A percentile compares a stretch with the other conserved stretches of the same genome.
Evolutionary conservation across 2,888 invertebrate genomes (phyloP).

Genomic region (Schrankia costaestrigalis): DNA sequence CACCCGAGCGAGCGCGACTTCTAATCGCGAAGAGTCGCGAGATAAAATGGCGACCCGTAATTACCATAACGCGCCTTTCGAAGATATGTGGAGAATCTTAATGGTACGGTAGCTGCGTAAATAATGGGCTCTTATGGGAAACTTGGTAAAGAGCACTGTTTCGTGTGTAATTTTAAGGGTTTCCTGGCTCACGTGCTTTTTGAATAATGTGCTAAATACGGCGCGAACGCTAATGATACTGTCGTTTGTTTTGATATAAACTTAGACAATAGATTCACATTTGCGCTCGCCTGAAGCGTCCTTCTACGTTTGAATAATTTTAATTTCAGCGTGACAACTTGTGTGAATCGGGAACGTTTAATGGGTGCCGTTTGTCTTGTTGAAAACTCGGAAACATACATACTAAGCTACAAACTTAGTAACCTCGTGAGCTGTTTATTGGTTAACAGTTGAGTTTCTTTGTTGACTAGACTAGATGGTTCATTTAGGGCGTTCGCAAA

Average conservation of each 20-base stretch:
- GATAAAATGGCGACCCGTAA: constrained; percentile 80
- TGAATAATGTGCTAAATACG: constrained; percentile 74
- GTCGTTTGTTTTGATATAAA: constrained; percentile 58
- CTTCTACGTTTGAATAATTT: constrained; percentile 25
- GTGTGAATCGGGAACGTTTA: constrained; percentile 15
- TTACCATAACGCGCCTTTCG: constrained; percentile 79
- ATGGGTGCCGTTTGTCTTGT: constrained; percentile 13
- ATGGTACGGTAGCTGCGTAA: constrained; percentile 79
- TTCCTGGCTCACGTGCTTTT: constrained; percentile 73
- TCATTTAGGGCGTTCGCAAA: constrained; percentile 17
- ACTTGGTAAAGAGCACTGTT: constrained; percentile 78
- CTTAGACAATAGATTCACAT: constrained; percentile 36
- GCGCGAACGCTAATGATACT: constrained; percentile 54
- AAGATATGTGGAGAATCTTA: constrained; percentile 80
- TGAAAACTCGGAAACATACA: constrained; percentile 13
- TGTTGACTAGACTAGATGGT: constrained; percentile 3
- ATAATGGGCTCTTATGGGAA: constrained; percentile 81
- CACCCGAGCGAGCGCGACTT: constrained; percentile 59
- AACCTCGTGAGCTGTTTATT: constrained; percentile 15
- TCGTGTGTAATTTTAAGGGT: constrained; percentile 79
- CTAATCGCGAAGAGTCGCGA: constrained; percentile 74
- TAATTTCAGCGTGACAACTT: constrained; percentile 20
- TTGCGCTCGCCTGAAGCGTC: constrained; percentile 17
- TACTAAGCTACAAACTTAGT: constrained; percentile 8
- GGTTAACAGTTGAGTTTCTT: constrained; percentile 2